Evolutionary conservation across 2,888 invertebrate species (phyloP).

Genomic region (Epistrophe grossulariae): DNA sequence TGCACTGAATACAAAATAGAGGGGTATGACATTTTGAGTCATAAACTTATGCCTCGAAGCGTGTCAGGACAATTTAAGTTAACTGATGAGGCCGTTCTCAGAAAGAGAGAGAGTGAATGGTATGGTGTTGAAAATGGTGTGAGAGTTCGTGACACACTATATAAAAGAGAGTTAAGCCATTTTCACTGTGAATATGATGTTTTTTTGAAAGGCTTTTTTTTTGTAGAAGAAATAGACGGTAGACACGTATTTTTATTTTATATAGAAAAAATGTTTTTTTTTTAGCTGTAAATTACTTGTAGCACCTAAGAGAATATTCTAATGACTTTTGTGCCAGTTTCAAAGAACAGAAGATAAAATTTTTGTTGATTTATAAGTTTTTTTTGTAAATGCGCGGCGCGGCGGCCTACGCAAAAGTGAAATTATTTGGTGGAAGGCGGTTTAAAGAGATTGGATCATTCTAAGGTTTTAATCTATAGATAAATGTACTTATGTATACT

Average conservation of each 20-base stretch:
- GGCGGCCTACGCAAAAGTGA: not conserved
- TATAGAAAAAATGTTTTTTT: constrained; percentile 11
- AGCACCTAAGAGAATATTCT: constrained; percentile 10
- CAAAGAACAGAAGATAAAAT: not conserved
- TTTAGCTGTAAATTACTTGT: constrained; percentile 24
- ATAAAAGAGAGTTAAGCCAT: constrained; percentile 17
- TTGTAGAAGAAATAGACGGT: not conserved
- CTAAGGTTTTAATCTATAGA: not conserved
- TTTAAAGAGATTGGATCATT: not conserved
- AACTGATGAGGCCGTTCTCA: constrained; percentile 23
- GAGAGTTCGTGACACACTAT: constrained; percentile 46
- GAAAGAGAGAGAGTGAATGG: not conserved
- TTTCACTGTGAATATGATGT: constrained; percentile 18
- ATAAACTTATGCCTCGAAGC: constrained; percentile 39
- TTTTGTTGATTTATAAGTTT: constrained; percentile 5
- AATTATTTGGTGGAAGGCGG: not conserved
- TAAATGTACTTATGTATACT: too few species aligned
- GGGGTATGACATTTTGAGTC: constrained; percentile 46
- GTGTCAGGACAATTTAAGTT: constrained; percentile 42
- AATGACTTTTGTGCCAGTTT: constrained; percentile 7
- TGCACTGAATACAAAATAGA: constrained; percentile 29
- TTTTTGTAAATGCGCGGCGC: constrained; percentile 3
- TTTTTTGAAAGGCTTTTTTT: not conserved
- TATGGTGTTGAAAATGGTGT: constrained; percentile 32
- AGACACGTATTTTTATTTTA: constrained; percentile 25